Percentiles rank a stretch among this genome's conserved stretches.
Evolutionary conservation across 2,888 invertebrate species (phyloP).

Genomic region (Cataglyphis rosenhaueri): DNA sequence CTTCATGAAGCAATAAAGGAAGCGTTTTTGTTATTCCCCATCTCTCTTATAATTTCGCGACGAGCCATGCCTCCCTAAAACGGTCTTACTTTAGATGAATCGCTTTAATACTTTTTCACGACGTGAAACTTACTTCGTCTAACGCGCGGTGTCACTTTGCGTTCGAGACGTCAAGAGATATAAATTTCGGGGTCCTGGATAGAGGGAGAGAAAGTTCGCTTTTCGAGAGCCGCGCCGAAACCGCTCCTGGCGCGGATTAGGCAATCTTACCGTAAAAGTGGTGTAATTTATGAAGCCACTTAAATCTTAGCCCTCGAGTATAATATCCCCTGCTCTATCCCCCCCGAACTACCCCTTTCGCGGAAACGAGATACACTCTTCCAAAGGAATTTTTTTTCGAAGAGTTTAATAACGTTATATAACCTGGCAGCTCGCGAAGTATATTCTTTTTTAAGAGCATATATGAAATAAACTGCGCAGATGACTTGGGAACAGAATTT

Average conservation of each 20-base stretch:
- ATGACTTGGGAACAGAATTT: conserved; percentile 10
- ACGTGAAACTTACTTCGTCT: conserved; percentile 46
- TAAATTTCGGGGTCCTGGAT: conserved; percentile 39
- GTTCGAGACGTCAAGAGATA: conserved; percentile 37
- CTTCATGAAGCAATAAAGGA: background rate
- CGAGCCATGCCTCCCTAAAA: conserved; percentile 2
- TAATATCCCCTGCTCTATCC: conserved; percentile 57
- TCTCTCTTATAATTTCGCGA: conserved; percentile 3
- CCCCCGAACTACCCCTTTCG: background rate
- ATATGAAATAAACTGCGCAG: conserved; percentile 51
- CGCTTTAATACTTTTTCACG: conserved; percentile 27
- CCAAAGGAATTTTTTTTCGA: conserved; percentile 62
- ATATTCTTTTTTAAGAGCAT: conserved; percentile 16
- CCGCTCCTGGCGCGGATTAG: conserved; percentile 62
- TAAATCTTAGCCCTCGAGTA: conserved; percentile 63
- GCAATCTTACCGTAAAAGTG: conserved; percentile 70
- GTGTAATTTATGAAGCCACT: conserved; percentile 73
- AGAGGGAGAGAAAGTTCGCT: conserved; percentile 43
- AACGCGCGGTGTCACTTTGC: conserved; percentile 46
- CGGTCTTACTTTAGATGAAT: conserved; percentile 36
- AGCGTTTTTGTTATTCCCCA: background rate
- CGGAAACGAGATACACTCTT: conserved; percentile 64
- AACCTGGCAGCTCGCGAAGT: background rate
- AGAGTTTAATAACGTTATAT: conserved; percentile 57
- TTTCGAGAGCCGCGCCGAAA: conserved; percentile 60